Percentiles rank a stretch among this genome's conserved stretches.
These are phyloP conservation scores for Melanophora roralis DNA, from an alignment of 2,888 invertebrate genomes.

Conservation along the genomic window DNA sequence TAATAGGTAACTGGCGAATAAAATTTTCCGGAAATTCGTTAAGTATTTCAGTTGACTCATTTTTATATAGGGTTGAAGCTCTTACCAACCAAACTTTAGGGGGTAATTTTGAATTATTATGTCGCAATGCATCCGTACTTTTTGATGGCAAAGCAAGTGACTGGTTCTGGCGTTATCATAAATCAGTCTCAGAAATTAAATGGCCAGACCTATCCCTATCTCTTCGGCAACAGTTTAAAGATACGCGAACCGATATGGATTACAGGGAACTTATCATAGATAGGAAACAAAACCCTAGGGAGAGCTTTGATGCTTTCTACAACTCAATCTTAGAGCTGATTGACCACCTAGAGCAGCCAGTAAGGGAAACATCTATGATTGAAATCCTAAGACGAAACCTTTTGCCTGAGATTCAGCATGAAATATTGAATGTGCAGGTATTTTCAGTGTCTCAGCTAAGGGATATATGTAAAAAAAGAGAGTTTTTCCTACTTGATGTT, in stretches of 20 bases:
- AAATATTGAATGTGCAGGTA: neutral
- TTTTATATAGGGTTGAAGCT: neutral
- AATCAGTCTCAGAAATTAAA: neutral
- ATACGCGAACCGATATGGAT: too few species aligned
- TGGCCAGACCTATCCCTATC: too few species aligned
- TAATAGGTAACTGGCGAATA: neutral
- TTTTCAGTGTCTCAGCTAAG: neutral
- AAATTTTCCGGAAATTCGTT: neutral
- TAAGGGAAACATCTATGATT: neutral
- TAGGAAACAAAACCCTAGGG: neutral
- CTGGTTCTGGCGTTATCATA: neutral
- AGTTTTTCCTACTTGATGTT: too few species aligned
- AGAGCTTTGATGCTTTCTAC: conserved; percentile 14
- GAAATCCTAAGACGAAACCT: too few species aligned
- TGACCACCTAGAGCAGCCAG: neutral
- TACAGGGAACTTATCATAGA: neutral
- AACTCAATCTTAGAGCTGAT: neutral
- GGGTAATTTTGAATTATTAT: neutral
- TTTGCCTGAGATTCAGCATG: too few species aligned
- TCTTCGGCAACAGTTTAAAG: too few species aligned
- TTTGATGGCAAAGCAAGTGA: too few species aligned
- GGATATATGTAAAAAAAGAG: too few species aligned
- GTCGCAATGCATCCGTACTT: too few species aligned
- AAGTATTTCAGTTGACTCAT: neutral
- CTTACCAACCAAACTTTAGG: neutral